Conservation (phyloP, 2,797 vertebrate species). For the Acomys russatus region DNA sequence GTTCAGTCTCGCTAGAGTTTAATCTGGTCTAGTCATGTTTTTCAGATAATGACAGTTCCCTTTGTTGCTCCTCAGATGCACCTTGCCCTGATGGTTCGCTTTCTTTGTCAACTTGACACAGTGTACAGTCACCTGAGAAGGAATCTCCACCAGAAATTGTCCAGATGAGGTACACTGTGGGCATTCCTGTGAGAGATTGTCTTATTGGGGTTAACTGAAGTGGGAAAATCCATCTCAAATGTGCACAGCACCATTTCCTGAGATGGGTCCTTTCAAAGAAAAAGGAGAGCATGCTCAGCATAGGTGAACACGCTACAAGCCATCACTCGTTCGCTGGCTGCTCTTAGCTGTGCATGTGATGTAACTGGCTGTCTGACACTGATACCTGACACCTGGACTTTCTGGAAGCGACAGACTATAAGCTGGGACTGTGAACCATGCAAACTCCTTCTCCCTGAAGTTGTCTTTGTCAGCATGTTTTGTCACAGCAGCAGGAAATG, state of each 20-base stretch:
- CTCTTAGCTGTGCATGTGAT: not conserved
- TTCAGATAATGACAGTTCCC: not conserved
- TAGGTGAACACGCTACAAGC: not conserved
- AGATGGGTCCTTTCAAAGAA: too few relatives aligned
- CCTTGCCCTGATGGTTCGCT: not conserved
- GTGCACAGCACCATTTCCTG: not conserved
- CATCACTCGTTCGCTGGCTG: not conserved
- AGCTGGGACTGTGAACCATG: not conserved
- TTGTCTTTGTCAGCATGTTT: not conserved
- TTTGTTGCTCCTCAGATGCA: not conserved
- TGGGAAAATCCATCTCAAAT: not conserved
- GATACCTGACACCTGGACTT: not conserved
- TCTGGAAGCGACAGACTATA: not conserved
- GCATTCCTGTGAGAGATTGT: not conserved
- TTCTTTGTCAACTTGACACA: not conserved
- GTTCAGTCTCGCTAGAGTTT: not conserved
- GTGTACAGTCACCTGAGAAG: not conserved
- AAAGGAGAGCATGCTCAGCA: too few relatives aligned
- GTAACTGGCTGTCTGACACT: not conserved
- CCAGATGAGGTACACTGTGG: not conserved
- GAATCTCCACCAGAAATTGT: not conserved
- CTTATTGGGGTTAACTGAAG: not conserved
- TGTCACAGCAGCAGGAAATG: not conserved
- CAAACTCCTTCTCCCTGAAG: not conserved
- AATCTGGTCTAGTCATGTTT: not conserved